Evolutionary conservation across 2,888 invertebrate genomes (phyloP).

Genomic region (Netelia fuscicornis): DNA sequence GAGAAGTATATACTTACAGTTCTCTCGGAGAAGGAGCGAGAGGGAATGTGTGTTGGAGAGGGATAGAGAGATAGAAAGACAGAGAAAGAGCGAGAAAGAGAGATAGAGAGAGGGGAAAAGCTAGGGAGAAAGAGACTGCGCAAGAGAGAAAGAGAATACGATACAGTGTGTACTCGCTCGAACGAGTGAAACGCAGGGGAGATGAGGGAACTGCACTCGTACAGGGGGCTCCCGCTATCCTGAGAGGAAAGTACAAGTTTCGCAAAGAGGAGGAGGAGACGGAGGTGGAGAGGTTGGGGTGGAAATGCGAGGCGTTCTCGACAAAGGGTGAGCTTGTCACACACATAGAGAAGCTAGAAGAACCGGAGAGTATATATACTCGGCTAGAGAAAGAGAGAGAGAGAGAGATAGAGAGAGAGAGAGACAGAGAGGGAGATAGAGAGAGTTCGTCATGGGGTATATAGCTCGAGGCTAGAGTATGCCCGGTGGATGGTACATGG

Average conservation of each 20-base stretch:
- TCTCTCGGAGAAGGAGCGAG: conserved; percentile 9
- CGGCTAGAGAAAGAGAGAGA: neutral
- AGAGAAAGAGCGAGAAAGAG: neutral
- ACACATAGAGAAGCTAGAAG: conserved; percentile 22
- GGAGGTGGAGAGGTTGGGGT: conserved; percentile 29
- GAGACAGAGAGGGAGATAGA: neutral
- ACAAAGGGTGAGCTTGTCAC: conserved; percentile 58
- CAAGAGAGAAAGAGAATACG: conserved; percentile 17
- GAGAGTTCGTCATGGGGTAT: conserved; percentile 37
- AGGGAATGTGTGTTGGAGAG: neutral
- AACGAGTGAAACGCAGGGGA: conserved; percentile 24
- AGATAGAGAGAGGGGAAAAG: neutral
- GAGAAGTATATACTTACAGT: conserved; percentile 3
- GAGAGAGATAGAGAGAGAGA: neutral
- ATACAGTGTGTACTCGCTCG: conserved; percentile 34
- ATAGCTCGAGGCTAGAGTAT: conserved; percentile 45
- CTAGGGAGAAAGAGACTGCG: conserved; percentile 4
- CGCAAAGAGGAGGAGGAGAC: conserved; percentile 16
- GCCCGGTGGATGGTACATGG: conserved; percentile 25
- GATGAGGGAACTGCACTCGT: conserved; percentile 40
- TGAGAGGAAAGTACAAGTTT: conserved; percentile 52
- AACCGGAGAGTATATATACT: neutral
- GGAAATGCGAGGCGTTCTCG: conserved; percentile 53
- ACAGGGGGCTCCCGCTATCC: conserved; percentile 19
- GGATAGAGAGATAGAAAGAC: neutral